A percentile compares a stretch with the other conserved stretches of the same genome.
phyloP scores from a whole-genome alignment of 2,888 invertebrate species.

The Bombylius discolor region DNA sequence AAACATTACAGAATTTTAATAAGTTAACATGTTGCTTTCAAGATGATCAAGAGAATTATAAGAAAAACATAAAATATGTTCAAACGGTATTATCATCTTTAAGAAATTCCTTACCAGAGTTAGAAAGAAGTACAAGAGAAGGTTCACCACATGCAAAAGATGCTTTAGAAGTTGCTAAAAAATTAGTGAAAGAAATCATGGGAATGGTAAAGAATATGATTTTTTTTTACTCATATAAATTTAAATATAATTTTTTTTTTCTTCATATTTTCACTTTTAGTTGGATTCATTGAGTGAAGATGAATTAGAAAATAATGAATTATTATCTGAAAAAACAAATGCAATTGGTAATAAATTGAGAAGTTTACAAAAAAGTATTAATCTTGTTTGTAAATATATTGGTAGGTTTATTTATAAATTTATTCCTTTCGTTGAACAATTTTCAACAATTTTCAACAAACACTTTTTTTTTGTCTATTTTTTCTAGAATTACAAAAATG shows the following conservation, averaged over 20 bases:
- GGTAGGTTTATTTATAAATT: constrained; percentile 17
- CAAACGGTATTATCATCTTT: constrained; percentile 6
- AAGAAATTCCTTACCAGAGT: constrained; percentile 9
- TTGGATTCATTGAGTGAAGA: constrained; percentile 15
- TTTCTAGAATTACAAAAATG: constrained; percentile 4
- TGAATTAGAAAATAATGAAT: constrained; percentile 31
- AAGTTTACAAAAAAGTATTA: constrained; percentile 26
- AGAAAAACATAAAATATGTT: constrained; percentile 5
- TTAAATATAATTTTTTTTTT: background rate
- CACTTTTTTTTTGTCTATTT: background rate
- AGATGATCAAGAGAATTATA: constrained; percentile 4
- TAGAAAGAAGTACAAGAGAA: constrained; percentile 4
- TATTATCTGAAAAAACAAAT: constrained; percentile 25
- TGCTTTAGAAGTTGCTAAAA: constrained; percentile 30
- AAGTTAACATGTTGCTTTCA: constrained; percentile 4
- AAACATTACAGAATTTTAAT: constrained; percentile 6
- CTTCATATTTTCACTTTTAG: constrained; percentile 1
- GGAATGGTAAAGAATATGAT: constrained; percentile 23
- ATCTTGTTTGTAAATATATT: constrained; percentile 26
- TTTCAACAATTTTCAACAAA: too few relatives aligned
- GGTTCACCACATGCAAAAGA: constrained; percentile 18
- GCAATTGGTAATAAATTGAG: constrained; percentile 27
- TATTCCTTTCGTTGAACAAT: too few relatives aligned
- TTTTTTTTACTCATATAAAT: too few relatives aligned
- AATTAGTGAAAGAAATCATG: constrained; percentile 32